A percentile compares a stretch with the other conserved stretches of the same genome.
Evolutionary conservation across 2,797 vertebrate species (phyloP).

Genomic region (Anguilla pacifica): DNA sequence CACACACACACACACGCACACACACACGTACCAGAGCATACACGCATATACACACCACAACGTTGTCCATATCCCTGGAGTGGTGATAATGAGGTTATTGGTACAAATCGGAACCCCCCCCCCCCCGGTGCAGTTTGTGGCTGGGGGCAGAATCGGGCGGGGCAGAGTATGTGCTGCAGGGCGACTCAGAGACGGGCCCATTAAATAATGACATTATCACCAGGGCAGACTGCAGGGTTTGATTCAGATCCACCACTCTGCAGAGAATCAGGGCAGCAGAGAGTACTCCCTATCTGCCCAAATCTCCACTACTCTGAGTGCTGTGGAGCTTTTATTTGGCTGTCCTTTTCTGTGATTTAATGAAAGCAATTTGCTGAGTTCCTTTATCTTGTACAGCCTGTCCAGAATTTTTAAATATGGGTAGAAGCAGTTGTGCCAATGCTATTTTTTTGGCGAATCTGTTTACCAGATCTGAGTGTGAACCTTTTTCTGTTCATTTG

Average conservation of each 20-base stretch:
- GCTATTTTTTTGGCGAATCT: background rate
- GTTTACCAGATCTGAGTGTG: background rate
- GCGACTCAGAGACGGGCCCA: background rate
- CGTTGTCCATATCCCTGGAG: background rate
- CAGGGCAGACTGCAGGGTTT: background rate
- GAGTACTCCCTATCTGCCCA: background rate
- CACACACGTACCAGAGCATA: no score
- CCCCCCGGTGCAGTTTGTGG: background rate
- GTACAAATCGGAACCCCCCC: background rate
- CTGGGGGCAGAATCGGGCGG: background rate
- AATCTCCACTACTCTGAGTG: background rate
- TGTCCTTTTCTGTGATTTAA: background rate
- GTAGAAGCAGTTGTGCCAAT: background rate
- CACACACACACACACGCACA: no score
- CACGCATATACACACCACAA: no score
- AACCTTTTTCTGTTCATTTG: background rate
- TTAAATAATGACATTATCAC: background rate
- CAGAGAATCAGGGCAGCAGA: background rate
- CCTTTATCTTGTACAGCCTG: background rate
- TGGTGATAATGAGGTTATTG: background rate
- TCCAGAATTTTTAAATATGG: background rate
- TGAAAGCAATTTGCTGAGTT: background rate
- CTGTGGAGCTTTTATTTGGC: background rate
- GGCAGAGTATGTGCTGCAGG: background rate
- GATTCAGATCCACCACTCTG: background rate